Evolutionary conservation across 1,140 invertebrate genomes (phyloP).

Genomic region (Phenacoccus solenopsis): DNA sequence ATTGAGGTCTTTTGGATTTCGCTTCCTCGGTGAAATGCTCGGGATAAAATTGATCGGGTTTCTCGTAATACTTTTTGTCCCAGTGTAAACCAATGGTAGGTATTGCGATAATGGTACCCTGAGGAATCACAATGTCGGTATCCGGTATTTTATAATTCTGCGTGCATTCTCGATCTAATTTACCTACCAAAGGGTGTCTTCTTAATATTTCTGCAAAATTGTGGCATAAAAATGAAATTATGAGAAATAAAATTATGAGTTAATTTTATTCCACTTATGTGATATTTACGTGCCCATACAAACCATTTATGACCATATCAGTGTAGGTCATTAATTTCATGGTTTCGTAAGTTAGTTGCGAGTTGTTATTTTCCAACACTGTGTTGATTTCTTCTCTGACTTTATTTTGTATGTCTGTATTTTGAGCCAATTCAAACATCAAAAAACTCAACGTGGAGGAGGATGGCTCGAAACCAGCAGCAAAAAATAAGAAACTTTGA

Average conservation of each 20-base stretch:
- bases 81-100: slow-evolving; percentile 37
- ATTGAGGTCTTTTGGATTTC: slow-evolving; percentile 33
- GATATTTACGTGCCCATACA: too few species aligned
- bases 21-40: too few species aligned
- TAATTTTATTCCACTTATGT: background rate
- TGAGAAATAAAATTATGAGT: background rate
- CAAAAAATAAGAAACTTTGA: slow-evolving; percentile 34
- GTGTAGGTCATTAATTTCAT: slow-evolving; percentile 37
- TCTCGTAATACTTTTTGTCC: slow-evolving; percentile 39
- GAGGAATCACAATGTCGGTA: slow-evolving; percentile 33
- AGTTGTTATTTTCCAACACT: slow-evolving; percentile 32
- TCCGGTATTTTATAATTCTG: slow-evolving; percentile 39
- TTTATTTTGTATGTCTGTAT: slow-evolving; percentile 42
- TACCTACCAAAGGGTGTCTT: slow-evolving; percentile 38
- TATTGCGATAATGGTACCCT: slow-evolving; percentile 33
- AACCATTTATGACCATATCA: slow-evolving; percentile 32
- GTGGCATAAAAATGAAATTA: background rate
- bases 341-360: slow-evolving; percentile 37
- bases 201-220: slow-evolving; percentile 40
- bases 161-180: slow-evolving; percentile 37
- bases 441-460: slow-evolving; percentile 36
- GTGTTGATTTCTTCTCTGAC: slow-evolving; percentile 42
- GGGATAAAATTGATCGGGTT: slow-evolving; percentile 44
- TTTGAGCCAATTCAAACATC: slow-evolving; percentile 36
- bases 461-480: slow-evolving; percentile 45